A percentile compares a stretch with the other conserved stretches of the same genome.
Conservation (phyloP, 92 coral and sea anemone species). For the Heteractis magnifica region DNA sequence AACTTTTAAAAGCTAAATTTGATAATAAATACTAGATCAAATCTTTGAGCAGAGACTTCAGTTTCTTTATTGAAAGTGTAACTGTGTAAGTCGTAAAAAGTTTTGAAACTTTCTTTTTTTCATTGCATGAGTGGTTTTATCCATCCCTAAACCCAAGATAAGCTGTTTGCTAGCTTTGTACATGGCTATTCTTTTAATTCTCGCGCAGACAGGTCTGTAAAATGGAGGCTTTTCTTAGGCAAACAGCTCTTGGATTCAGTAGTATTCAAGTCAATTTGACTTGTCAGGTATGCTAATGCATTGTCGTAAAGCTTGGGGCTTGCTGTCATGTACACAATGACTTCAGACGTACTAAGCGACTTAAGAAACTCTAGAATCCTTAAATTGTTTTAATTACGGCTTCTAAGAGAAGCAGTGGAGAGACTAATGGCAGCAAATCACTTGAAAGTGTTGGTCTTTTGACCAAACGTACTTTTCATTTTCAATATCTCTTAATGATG, state of each 20-base stretch:
- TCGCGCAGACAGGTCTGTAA: background rate
- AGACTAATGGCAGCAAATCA: conserved; percentile 1
- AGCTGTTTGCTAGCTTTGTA: background rate
- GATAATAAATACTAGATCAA: background rate
- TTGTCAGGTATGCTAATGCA: conserved; percentile 32
- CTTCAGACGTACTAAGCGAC: conserved; percentile 26
- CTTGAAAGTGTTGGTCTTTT: background rate
- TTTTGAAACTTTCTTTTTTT: background rate
- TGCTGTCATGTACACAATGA: conserved; percentile 22
- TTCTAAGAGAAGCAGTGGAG: background rate
- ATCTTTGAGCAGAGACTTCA: background rate
- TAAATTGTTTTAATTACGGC: conserved; percentile 12
- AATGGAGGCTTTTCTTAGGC: conserved; percentile 11
- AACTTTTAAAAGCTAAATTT: background rate
- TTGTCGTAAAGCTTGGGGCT: conserved; percentile 8
- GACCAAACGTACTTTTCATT: background rate
- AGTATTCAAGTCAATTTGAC: conserved; percentile 5
- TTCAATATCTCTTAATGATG: background rate
- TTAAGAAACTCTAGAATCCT: conserved; percentile 17
- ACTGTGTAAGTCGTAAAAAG: too few species aligned
- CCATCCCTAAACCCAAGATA: background rate
- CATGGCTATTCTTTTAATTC: background rate
- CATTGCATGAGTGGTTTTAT: background rate
- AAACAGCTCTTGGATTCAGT: conserved; percentile 19
- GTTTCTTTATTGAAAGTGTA: too few species aligned